Evolutionary conservation across 2,113 vertebrate species (phyloP), one percentile per base, ranked within the genome.

Genomic region (Cyprinodon tularosa): DNA sequence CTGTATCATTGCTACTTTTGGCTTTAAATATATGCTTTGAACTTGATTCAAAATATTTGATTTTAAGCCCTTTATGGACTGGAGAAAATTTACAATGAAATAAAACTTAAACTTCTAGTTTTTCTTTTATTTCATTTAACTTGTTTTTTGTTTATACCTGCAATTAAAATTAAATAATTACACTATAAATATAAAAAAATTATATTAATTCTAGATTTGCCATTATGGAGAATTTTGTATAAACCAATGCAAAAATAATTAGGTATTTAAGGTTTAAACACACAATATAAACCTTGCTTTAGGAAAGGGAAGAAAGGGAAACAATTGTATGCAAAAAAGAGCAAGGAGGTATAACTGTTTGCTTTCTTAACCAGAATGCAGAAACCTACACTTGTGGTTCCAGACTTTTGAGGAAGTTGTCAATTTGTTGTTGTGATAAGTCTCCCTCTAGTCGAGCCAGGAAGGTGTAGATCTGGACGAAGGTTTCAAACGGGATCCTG

Each of bases 401-500:
- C 66, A 98, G 84, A 62, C 6, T 74, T 0, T 14, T 0, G 40
- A 98, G 94, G 62, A 96, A 96, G 15, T 13, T 48, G 15, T 95
- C 78, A 0, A 83, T 94, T 22, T 95, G 78, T 0, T 74, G 22
- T 12, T 89, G 53, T 3, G 90, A 9, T 42, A 94, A 76, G 3
- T 96, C 96, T 8, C 93, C 85, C 4, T 97, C 97, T 0, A 98
- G 77, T 0, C 47, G 0, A 36, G 95, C 91, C 90, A 99, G 88
- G 84, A 96, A 99, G 0, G 74, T 93, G 90, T 97, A 99, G n/a
- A 97, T 83, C 22, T 81, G 91, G 0, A 78, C 79, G 77, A 97
- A 98, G 0, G 87, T 95, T 63, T 90, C 60, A 0, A 96, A 96
- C 0, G 96, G 94, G 80, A 99, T 90, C 1, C 86, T 91, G 0